phyloP scores from a whole-genome alignment of 1,140 invertebrate species.

The Pseudomyrmex concolor region DNA sequence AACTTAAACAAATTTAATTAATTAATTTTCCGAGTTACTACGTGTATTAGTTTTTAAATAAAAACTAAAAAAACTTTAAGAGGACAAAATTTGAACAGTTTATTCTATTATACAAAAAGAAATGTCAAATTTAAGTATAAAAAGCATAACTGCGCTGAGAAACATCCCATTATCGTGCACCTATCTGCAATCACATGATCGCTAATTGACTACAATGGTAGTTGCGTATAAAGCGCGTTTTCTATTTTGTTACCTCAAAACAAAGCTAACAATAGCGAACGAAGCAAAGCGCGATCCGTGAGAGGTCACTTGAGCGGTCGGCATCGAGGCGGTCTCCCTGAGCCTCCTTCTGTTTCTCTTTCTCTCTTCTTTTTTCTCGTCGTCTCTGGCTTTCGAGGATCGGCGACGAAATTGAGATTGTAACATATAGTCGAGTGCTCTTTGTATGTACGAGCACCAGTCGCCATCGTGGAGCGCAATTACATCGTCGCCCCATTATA shows the following conservation, averaged over 20 bases:
- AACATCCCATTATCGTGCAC: neutral
- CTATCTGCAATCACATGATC: constrained; percentile 47
- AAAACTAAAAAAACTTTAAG: too few relatives aligned
- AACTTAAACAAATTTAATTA: neutral
- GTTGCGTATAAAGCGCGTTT: constrained; percentile 81
- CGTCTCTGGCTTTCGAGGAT: constrained; percentile 70
- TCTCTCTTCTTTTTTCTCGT: constrained; percentile 15
- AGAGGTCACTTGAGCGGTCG: constrained; percentile 76
- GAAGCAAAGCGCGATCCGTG: constrained; percentile 69
- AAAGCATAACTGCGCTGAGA: neutral
- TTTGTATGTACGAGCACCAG: constrained; percentile 70
- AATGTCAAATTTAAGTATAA: neutral
- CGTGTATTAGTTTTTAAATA: too few relatives aligned
- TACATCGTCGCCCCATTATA: constrained; percentile 76
- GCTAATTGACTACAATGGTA: constrained; percentile 84
- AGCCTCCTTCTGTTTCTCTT: constrained; percentile 41
- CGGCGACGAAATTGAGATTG: constrained; percentile 82
- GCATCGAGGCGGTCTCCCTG: constrained; percentile 14
- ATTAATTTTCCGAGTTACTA: too few relatives aligned
- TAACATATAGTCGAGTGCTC: constrained; percentile 83
- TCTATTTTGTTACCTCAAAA: constrained; percentile 85
- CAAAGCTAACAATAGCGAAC: constrained; percentile 82
- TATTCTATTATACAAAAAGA: neutral
- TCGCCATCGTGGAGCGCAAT: constrained; percentile 78
- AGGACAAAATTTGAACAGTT: too few relatives aligned